These are phyloP conservation scores for Listrodromus nycthemerus DNA, from an alignment of 2,888 invertebrate genomes.

Conservation along the genomic window DNA sequence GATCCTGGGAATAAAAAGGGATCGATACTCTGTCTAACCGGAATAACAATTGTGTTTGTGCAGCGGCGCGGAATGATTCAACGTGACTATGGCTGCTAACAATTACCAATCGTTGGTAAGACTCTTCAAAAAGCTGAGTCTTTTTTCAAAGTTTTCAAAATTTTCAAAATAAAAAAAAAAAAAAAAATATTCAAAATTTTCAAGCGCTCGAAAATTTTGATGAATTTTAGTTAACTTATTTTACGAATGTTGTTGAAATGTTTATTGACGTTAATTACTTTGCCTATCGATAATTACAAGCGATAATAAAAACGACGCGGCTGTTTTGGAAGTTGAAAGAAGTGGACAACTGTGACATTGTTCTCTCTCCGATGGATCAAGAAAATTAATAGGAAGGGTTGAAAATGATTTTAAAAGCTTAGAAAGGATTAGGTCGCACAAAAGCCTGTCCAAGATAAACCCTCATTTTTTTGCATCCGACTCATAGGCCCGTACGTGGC, in stretches of 20 bases:
- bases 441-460: background rate
- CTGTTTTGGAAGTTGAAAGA: background rate
- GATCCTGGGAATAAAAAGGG: slow-evolving; percentile 3
- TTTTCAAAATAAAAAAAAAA: too few relatives aligned
- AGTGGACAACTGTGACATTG: background rate
- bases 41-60: slow-evolving; percentile 59
- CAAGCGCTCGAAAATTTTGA: too few relatives aligned
- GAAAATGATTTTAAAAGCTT: background rate
- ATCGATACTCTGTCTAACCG: slow-evolving; percentile 41
- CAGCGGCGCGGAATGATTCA: slow-evolving; percentile 35
- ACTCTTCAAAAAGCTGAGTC: background rate
- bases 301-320: background rate
- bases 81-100: background rate
- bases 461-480: background rate
- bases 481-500: background rate
- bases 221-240: background rate
- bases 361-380: background rate
- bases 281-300: background rate
- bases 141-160: too few relatives aligned
- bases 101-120: background rate
- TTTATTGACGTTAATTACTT: background rate
- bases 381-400: background rate
- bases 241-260: background rate
- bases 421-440: background rate
- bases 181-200: too few relatives aligned